Percentiles rank a stretch among this genome's conserved stretches.
phyloP scores from a whole-genome alignment of 2,888 invertebrate species.

The Chelonus formosanus region DNA sequence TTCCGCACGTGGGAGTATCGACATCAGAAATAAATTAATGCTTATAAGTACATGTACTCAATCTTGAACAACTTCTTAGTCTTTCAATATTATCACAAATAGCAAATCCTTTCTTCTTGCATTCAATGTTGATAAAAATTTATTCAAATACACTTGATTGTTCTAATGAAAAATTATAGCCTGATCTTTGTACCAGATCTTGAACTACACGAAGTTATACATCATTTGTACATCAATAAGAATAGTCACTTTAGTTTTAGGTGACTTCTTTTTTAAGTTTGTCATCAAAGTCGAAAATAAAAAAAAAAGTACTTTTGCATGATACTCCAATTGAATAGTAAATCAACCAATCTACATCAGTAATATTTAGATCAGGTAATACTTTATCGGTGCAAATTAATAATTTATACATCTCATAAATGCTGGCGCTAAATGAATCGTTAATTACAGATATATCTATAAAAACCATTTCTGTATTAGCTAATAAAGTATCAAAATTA shows the following conservation, averaged over 20 bases:
- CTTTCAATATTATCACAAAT: slow-evolving; percentile 72
- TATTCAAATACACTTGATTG: slow-evolving; percentile 39
- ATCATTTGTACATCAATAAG: slow-evolving; percentile 70
- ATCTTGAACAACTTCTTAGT: slow-evolving; percentile 73
- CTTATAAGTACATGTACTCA: slow-evolving; percentile 69
- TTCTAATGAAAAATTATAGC: slow-evolving; percentile 49
- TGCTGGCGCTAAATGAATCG: slow-evolving; percentile 63
- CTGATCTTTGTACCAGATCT: slow-evolving; percentile 68
- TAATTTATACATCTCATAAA: slow-evolving; percentile 67
- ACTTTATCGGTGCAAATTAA: slow-evolving; percentile 77
- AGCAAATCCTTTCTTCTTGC: slow-evolving; percentile 66
- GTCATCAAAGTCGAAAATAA: slow-evolving; percentile 74
- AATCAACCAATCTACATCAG: slow-evolving; percentile 73
- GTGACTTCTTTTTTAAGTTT: slow-evolving; percentile 65
- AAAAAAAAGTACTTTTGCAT: slow-evolving; percentile 73
- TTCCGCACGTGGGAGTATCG: slow-evolving; percentile 62
- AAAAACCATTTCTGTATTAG: slow-evolving; percentile 53
- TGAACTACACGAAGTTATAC: slow-evolving; percentile 72
- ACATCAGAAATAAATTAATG: slow-evolving; percentile 70
- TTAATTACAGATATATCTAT: slow-evolving; percentile 55
- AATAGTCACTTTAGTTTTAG: slow-evolving; percentile 65
- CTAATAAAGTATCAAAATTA: slow-evolving; percentile 50
- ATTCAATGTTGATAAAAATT: slow-evolving; percentile 50
- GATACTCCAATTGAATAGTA: slow-evolving; percentile 76
- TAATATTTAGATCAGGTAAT: slow-evolving; percentile 71